Conservation (phyloP, 2,888 invertebrate species). For the Cartodere bifasciata region DNA sequence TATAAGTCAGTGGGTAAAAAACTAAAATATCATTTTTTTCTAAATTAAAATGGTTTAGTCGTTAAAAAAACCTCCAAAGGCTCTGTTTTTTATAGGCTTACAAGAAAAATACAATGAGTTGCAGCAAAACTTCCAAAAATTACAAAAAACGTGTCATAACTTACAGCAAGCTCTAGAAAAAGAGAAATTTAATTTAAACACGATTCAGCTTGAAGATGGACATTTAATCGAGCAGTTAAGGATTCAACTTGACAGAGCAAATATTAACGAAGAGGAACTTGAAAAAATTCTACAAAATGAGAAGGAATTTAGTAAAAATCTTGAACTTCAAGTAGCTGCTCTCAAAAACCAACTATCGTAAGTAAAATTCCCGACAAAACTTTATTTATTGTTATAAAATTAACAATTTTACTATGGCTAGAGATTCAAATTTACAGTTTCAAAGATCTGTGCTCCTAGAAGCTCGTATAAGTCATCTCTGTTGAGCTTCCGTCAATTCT, state of each 20-base stretch:
- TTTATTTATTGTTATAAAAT: too few relatives aligned
- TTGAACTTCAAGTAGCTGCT: slow-evolving; percentile 26
- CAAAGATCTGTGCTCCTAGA: too few relatives aligned
- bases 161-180: slow-evolving; percentile 44
- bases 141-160: slow-evolving; percentile 1
- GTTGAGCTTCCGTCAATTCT: too few relatives aligned
- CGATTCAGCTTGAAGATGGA: slow-evolving; percentile 49
- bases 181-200: slow-evolving; percentile 44
- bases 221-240: slow-evolving; percentile 52
- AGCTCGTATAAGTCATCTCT: too few relatives aligned
- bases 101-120: slow-evolving; percentile 14
- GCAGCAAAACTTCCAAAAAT: slow-evolving; percentile 27
- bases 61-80: too few relatives aligned
- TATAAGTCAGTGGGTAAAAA: too few relatives aligned
- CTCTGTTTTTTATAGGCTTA: too few relatives aligned
- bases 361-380: too few relatives aligned
- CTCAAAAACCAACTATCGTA: slow-evolving; percentile 19
- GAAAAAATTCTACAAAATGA: slow-evolving; percentile 46
- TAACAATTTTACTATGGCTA: too few relatives aligned
- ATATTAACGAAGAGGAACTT: slow-evolving; percentile 50
- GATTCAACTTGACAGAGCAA: slow-evolving; percentile 48
- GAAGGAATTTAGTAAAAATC: slow-evolving; percentile 32
- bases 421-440: too few relatives aligned
- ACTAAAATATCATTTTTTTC: too few relatives aligned
- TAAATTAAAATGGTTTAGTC: too few relatives aligned